Percentiles rank a stretch among this genome's conserved stretches.
Evolutionary conservation across 2,888 invertebrate genomes (phyloP).

Genomic region (Frankliniella intonsa): DNA sequence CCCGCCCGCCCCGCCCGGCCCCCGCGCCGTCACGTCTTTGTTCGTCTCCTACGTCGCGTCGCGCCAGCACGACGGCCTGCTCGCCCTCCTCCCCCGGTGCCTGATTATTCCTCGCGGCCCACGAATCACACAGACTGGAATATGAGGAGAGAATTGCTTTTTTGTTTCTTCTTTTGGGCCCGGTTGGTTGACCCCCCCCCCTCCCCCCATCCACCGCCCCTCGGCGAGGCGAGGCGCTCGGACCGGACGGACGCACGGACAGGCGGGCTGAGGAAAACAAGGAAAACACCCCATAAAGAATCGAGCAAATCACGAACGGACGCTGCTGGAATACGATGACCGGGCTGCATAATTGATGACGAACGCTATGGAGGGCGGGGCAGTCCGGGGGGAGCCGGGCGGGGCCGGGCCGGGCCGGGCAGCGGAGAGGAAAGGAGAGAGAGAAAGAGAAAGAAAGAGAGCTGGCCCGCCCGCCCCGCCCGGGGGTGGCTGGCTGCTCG

Average conservation of each 20-base stretch:
- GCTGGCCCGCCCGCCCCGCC: not conserved
- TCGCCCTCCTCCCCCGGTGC: not conserved
- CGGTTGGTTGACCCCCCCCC: not conserved
- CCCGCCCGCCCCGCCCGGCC: not conserved
- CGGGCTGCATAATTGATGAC: conserved; percentile 15
- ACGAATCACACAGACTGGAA: conserved; percentile 15
- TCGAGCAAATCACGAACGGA: conserved; percentile 18
- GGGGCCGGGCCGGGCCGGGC: not conserved
- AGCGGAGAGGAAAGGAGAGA: not conserved
- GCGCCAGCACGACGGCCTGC: not conserved
- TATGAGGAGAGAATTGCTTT: not conserved
- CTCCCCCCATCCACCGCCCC: not conserved
- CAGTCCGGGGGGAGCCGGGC: not conserved
- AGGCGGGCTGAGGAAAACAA: not conserved
- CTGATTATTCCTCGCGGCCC: not conserved
- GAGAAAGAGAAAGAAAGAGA: not conserved
- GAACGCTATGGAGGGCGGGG: not conserved
- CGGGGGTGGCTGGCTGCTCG: not conserved
- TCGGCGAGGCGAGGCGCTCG: not conserved
- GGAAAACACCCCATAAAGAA: conserved; percentile 25
- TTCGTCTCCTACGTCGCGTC: too few species aligned
- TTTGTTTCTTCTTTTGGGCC: not conserved
- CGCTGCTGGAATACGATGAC: conserved; percentile 18
- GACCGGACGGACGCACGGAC: not conserved
- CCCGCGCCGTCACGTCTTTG: not conserved